phyloP scores from a whole-genome alignment of 1,140 invertebrate genomes.

The Druon quercuslanigerum region DNA sequence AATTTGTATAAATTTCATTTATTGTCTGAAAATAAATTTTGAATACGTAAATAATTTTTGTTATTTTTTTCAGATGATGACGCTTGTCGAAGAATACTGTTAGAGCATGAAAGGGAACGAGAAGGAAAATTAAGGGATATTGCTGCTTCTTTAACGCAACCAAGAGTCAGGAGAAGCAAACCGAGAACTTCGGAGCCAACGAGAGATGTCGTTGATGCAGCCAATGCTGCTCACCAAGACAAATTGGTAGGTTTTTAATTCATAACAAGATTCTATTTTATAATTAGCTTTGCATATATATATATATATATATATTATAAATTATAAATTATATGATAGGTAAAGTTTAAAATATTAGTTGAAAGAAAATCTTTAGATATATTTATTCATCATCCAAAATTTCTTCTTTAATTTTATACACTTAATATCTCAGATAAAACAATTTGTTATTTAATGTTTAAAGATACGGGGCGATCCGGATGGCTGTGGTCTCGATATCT shows the following conservation, averaged over 20 bases:
- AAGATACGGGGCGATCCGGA: conserved; percentile 87
- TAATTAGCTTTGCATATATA: no score
- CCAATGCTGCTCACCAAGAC: conserved; percentile 68
- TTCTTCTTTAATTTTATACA: neutral
- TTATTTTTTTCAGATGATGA: conserved; percentile 65
- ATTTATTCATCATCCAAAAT: conserved; percentile 26
- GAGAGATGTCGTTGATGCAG: conserved; percentile 72
- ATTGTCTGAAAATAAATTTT: neutral
- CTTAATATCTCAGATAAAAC: conserved; percentile 42
- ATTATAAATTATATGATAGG: no score
- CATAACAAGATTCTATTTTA: no score
- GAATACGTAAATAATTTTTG: neutral
- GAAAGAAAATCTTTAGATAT: neutral
- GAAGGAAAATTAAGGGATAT: conserved; percentile 85
- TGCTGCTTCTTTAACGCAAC: conserved; percentile 82
- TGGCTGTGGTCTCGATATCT: conserved; percentile 84
- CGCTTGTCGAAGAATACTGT: conserved; percentile 70
- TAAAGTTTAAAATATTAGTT: no score
- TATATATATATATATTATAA: no score
- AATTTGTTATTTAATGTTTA: conserved; percentile 44
- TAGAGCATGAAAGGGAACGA: conserved; percentile 79
- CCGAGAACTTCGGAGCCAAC: conserved; percentile 72
- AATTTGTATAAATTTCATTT: neutral
- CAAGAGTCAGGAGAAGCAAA: conserved; percentile 74
- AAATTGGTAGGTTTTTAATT: conserved; percentile 69